Conservation (phyloP, 2,113 vertebrate species). For the Crotalus horridus region DNA sequence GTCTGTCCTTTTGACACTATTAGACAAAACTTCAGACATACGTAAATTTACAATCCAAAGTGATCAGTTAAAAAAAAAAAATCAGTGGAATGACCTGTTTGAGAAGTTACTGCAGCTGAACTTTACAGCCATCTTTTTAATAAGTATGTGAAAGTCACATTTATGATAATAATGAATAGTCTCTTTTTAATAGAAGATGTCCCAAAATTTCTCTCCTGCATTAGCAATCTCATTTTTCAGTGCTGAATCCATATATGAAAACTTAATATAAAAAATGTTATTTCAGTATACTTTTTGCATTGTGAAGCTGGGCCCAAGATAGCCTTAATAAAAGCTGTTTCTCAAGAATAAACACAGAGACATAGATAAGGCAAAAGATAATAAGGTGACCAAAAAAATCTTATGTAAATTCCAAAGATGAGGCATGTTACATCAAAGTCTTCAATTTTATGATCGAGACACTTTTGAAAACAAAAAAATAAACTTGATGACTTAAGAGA, state of each 20-base stretch:
- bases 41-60: background rate
- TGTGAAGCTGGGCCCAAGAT: background rate
- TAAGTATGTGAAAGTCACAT: constrained; percentile 12
- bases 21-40: background rate
- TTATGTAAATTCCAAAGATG: no score
- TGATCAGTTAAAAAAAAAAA: background rate
- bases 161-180: background rate
- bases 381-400: no score
- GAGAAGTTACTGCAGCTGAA: constrained; percentile 20
- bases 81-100: background rate
- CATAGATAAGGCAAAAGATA: no score
- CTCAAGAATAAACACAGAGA: no score
- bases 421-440: no score
- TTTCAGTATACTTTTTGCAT: background rate
- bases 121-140: constrained; percentile 16
- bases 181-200: constrained; percentile 3
- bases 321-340: no score
- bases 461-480: no score
- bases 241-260: background rate
- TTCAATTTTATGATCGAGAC: no score
- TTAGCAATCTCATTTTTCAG: constrained; percentile 15
- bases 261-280: background rate
- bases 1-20: constrained; percentile 38
- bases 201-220: background rate
- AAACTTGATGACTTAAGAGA: no score